phyloP scores from a whole-genome alignment of 2,888 invertebrate genomes.

The Lasioglossum malachurum region DNA sequence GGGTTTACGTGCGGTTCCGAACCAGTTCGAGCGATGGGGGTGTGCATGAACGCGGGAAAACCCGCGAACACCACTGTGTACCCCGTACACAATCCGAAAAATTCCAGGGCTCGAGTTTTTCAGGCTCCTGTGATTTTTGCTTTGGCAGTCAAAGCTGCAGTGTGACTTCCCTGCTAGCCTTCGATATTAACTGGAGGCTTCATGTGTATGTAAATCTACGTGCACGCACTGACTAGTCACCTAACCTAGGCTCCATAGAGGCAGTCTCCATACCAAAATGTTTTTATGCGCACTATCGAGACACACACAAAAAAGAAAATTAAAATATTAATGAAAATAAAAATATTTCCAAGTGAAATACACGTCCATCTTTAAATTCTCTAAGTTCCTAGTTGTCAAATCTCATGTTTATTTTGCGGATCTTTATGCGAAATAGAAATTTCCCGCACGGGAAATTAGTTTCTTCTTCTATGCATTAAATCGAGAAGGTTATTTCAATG shows the following conservation, averaged over 20 bases:
- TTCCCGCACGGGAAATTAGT: neutral
- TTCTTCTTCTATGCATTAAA: no score
- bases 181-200: neutral
- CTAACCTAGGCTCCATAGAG: no score
- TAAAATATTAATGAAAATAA: no score
- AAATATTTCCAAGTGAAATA: no score
- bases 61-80: neutral
- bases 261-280: no score
- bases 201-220: no score
- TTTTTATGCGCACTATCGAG: no score
- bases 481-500: no score
- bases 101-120: neutral
- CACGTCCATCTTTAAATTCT: no score
- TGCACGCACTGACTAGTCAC: no score
- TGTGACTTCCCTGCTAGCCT: neutral
- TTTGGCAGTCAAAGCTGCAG: neutral
- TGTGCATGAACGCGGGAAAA: slow-evolving; percentile 16
- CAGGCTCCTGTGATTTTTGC: neutral
- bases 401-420: neutral
- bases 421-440: neutral
- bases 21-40: slow-evolving; percentile 24
- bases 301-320: no score
- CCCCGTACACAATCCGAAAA: neutral
- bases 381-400: neutral
- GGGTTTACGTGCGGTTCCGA: slow-evolving; percentile 72